Evolutionary conservation across 2,797 vertebrate species (phyloP), one percentile per base, ranked within the genome.

Genomic region (Acipenser transmontanus): DNA sequence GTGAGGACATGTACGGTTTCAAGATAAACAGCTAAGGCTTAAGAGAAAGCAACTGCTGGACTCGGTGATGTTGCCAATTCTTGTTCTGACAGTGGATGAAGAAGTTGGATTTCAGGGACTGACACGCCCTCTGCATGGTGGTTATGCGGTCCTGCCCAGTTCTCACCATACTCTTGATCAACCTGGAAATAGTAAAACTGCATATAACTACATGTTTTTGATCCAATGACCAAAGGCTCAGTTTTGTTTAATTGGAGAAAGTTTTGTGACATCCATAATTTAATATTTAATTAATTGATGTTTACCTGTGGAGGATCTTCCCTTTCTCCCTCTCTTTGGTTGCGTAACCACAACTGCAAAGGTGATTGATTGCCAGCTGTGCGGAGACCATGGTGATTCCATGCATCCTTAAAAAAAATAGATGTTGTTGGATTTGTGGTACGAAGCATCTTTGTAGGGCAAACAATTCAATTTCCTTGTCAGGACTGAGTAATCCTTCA

Each of bases 331-430:
- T 66, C 52, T 57, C 14, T 51, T 11, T 65, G n/a, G 50, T 65
- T 65, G 8, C 14, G 50, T 52, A 65, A 65, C 49, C 63, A 65
- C 64, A 66, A 57, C 64, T 66, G 64, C 50, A 65, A 63, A 8
- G 65, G 69, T 12, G 69, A 70, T 7, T 52, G 13, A 56, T 50
- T 49, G 14, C 65, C 49, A 34, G 61, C 68, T 6, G 61, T 70
- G 12, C 65, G 54, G 13, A 70, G 47, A 7, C 60, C 52, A 54
- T 70, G 69, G 7, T 62, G 47, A 20, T 70, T 70, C 69, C 65
- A 70, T 13, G 64, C 65, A 11, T 63, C 51, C 48, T 66, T 62
- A 59, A 70, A 70, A 48, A 48, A 17, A 56, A 49, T 11, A 66
- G 69, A 14, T 70, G 61, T 49, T n/a, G 50, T 49, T 70, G 65